A percentile compares a stretch with the other conserved stretches of the same genome.
phyloP scores from a whole-genome alignment of 2,797 vertebrate genomes.

The Schizothorax lantsangensis region DNA sequence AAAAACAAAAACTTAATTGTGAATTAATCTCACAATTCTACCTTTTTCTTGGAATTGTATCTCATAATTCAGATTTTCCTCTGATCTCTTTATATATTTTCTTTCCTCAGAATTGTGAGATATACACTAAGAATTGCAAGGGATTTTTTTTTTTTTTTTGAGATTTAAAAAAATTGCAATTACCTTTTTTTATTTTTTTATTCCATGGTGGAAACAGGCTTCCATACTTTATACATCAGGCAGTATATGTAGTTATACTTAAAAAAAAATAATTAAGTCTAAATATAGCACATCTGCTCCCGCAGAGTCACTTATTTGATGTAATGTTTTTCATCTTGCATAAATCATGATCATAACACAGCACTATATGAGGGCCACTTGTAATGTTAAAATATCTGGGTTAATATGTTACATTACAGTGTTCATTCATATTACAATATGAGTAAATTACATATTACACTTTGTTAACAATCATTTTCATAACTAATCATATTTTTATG shows the following conservation, averaged over 20 bases:
- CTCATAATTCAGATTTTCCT: not conserved
- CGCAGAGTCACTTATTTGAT: not conserved
- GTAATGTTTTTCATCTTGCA: not conserved
- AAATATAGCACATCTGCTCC: conserved; percentile 12
- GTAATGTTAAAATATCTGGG: not conserved
- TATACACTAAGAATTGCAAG: not conserved
- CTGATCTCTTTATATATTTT: not conserved
- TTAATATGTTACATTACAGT: conserved; percentile 6
- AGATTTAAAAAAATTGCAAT: not conserved
- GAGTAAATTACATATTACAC: not conserved
- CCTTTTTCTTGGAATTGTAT: not conserved
- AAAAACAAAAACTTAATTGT: not conserved
- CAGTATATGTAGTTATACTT: conserved; percentile 5
- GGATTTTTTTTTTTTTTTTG: no score
- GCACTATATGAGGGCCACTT: not conserved
- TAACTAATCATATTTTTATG: not conserved
- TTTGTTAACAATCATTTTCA: not conserved
- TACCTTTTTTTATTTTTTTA: not conserved
- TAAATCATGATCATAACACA: not conserved
- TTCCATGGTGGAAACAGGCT: not conserved
- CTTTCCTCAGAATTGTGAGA: not conserved
- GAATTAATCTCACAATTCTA: not conserved
- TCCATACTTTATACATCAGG: not conserved
- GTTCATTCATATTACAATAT: not conserved
- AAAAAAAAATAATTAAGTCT: not conserved